Evolutionary conservation across 2,797 vertebrate genomes (phyloP).

Genomic region (Buceros bicornis): DNA sequence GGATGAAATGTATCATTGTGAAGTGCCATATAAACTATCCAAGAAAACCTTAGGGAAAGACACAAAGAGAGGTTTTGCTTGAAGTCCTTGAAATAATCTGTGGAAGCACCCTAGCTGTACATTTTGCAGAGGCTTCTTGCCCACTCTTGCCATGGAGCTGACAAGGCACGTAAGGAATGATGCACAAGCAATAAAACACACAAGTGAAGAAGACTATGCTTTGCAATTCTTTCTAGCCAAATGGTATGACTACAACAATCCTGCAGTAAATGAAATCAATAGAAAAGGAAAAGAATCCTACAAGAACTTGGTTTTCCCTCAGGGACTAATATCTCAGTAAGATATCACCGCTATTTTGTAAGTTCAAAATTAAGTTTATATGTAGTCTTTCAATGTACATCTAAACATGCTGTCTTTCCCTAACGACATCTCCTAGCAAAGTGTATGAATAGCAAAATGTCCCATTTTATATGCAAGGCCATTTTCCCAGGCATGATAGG

Average conservation of each 20-base stretch:
- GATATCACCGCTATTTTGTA: not conserved
- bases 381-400: not conserved
- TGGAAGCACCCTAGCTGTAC: not conserved
- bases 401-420: not conserved
- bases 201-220: not conserved
- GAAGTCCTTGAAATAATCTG: not conserved
- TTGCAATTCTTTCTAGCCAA: not conserved
- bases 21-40: no score
- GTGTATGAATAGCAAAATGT: not conserved
- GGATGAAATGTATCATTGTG: not conserved
- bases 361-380: not conserved
- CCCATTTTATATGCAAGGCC: not conserved
- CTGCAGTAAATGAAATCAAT: not conserved
- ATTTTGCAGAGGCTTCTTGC: conserved; percentile 23
- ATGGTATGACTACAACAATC: not conserved
- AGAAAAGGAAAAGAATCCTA: not conserved
- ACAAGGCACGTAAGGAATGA: not conserved
- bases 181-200: conserved; percentile 7
- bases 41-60: not conserved
- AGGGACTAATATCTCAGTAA: not conserved
- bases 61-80: not conserved
- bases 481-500: not conserved
- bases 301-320: not conserved
- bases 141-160: not conserved
- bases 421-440: not conserved